Conservation (phyloP, 2,888 invertebrate genomes). For the Cybosia mesomella region DNA sequence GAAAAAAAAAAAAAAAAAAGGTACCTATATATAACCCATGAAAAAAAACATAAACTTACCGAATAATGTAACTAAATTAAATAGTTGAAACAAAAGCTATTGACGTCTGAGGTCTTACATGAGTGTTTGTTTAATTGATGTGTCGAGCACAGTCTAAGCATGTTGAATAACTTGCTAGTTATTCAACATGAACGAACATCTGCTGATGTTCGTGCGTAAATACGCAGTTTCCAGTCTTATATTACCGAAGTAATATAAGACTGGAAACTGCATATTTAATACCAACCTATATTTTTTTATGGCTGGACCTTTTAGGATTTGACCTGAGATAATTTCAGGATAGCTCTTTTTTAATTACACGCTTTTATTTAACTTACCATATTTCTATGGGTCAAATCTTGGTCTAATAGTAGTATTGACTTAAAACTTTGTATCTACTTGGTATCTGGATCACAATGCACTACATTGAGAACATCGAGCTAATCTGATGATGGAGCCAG, state of each 20-base stretch:
- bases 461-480: too few relatives aligned
- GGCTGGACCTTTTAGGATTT: background rate
- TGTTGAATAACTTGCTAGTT: conserved; percentile 10
- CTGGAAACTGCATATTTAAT: background rate
- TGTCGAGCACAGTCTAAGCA: conserved; percentile 57
- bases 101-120: conserved; percentile 27
- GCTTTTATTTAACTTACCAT: background rate
- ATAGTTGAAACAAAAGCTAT: conserved; percentile 30
- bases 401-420: too few relatives aligned
- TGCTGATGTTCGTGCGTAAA: background rate
- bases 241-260: background rate
- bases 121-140: conserved; percentile 74
- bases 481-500: background rate
- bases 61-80: background rate
- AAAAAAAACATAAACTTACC: background rate
- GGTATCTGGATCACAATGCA: too few relatives aligned
- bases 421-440: too few relatives aligned
- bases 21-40: too few relatives aligned
- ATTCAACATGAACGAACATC: too few relatives aligned
- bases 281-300: background rate
- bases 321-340: background rate
- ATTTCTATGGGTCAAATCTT: too few relatives aligned
- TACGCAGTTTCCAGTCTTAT: too few relatives aligned
- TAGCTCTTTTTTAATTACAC: background rate
- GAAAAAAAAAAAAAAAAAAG: too few relatives aligned